These are phyloP conservation scores for Coleophora flavipennella DNA, from an alignment of 2,888 invertebrate genomes.

Conservation along the genomic window DNA sequence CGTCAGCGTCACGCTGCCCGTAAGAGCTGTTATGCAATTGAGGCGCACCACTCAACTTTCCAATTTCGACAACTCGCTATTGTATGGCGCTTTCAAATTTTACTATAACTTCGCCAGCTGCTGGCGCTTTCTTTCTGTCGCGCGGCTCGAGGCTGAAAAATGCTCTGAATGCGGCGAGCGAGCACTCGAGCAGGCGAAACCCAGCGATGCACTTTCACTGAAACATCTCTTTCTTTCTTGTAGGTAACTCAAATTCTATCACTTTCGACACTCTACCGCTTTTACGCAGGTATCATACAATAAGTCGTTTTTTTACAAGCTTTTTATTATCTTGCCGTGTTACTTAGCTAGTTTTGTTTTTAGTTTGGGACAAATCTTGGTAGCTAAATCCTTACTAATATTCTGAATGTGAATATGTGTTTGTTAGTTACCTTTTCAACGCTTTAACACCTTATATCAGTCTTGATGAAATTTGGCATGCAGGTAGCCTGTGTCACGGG, in stretches of 20 bases:
- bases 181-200: constrained; percentile 45
- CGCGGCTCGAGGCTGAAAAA: constrained; percentile 65
- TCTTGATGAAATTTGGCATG: too few relatives aligned
- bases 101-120: constrained; percentile 58
- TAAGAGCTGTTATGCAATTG: constrained; percentile 66
- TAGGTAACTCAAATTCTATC: too few relatives aligned
- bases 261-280: too few relatives aligned
- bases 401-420: too few relatives aligned
- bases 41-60: constrained; percentile 68
- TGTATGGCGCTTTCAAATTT: constrained; percentile 73
- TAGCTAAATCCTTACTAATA: too few relatives aligned
- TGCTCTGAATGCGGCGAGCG: constrained; percentile 54
- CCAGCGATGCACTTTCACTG: constrained; percentile 63
- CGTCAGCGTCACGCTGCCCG: constrained; percentile 64
- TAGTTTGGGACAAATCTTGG: too few relatives aligned
- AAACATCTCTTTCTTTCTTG: constrained; percentile 28
- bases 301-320: too few relatives aligned
- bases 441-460: too few relatives aligned
- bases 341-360: too few relatives aligned
- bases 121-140: constrained; percentile 66
- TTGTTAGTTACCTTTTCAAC: too few relatives aligned
- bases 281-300: neutral
- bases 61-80: constrained; percentile 72
- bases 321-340: too few relatives aligned
- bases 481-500: too few relatives aligned